Conservation (phyloP, 2,797 vertebrate species). For the Rhinogobio ventralis region DNA sequence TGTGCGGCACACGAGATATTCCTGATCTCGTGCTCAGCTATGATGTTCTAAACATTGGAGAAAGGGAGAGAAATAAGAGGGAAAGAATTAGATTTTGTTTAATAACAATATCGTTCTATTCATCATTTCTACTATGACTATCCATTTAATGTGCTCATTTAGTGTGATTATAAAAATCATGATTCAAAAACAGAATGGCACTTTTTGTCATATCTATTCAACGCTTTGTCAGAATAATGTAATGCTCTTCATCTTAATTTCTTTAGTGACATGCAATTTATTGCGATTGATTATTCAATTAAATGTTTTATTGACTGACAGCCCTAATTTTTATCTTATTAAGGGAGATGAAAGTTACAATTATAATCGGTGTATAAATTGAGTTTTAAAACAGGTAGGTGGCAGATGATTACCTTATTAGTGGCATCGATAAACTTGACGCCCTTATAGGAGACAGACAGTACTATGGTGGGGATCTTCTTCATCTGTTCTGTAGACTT, state of each 20-base stretch:
- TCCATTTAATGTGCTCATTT: background rate
- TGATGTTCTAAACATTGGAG: constrained; percentile 84
- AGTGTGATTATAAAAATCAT: background rate
- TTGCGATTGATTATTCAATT: background rate
- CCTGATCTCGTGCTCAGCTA: constrained; percentile 98
- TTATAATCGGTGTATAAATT: background rate
- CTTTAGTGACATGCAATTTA: background rate
- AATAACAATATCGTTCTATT: background rate
- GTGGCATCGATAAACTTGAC: constrained; percentile 99
- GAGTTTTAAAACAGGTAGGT: background rate
- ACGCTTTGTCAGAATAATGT: background rate
- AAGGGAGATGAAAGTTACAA: background rate
- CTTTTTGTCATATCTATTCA: background rate
- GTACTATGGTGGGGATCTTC: constrained; percentile 97
- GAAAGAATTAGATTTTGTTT: background rate
- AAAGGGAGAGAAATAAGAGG: background rate
- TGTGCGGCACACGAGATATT: constrained; percentile 99
- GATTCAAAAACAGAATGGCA: background rate
- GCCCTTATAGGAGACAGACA: constrained; percentile 98
- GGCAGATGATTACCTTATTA: constrained; percentile 87
- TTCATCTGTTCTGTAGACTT: constrained; percentile 99
- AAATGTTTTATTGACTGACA: background rate
- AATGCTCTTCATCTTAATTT: background rate
- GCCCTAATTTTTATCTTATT: background rate
- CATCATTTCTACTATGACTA: background rate